Evolutionary conservation across 2,888 invertebrate genomes (phyloP), one percentile per base, ranked within the genome.

Genomic region (Siphonodentalium dalli): DNA sequence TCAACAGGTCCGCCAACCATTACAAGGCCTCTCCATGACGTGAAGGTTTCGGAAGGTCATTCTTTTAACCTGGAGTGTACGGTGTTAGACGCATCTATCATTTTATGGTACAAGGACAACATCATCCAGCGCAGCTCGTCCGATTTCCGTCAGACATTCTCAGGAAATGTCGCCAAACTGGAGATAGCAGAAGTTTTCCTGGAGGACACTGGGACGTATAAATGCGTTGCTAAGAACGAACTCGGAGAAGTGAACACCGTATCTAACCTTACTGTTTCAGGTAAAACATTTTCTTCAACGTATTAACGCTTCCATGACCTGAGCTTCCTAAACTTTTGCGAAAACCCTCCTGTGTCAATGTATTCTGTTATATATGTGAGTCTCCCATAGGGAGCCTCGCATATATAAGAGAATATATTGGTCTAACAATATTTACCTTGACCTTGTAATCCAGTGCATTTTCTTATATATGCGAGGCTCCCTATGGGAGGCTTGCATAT

Each of bases 41-140:
- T 63, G 28, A 60, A 57, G 1, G 65, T 66, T 6, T 55, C 56
- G 9, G 73, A 73, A 44, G 74, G 72, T 15, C 66, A 69, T 27
- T 61, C 68, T 1, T 64, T 68, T 11, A 54, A 54, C 31, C 49
- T 75, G 42, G 59, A 66, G 34, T 75, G 75, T 54, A 27, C 47
- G 21, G 66, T 73, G 21, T 39, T 48, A 11, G 66, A 65, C 3
- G 63, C 66, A 1, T 54, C 59, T n/a, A 57, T 44, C n/a, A 62
- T 72, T 33, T 41, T 51, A 13, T 75, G 75, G 75, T 69, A 67
- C 56, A 71, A 70, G 46, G 71, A 73, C 40, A 71, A 68, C 2
- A 53, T 64, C 24, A 53, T 71, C 6, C 68, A 68, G 50, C 58
- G 63, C 38, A 59, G 66, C 49, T 61, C 65, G 3, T 41, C 66